A percentile compares a stretch with the other conserved stretches of the same genome.
phyloP scores from a whole-genome alignment of 2,888 invertebrate species.

The Venusia cambrica region DNA sequence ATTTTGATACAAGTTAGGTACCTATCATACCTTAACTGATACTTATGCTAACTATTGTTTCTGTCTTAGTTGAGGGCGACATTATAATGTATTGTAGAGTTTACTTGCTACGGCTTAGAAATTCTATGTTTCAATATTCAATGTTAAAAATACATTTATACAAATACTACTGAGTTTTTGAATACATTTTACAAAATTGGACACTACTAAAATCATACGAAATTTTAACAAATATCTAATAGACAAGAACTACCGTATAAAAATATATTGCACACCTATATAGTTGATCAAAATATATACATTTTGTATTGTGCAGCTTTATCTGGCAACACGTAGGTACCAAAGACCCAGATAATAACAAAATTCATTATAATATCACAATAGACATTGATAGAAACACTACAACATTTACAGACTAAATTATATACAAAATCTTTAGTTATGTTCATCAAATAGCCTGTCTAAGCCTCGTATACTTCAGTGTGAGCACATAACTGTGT shows the following conservation, averaged over 20 bases:
- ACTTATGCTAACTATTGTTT: no score
- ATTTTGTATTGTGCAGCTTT: slow-evolving; percentile 10
- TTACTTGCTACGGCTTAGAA: slow-evolving; percentile 4
- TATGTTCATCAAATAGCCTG: no score
- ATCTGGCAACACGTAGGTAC: slow-evolving; percentile 4
- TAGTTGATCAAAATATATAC: slow-evolving; percentile 16
- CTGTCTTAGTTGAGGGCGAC: no score
- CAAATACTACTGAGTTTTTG: slow-evolving; percentile 6
- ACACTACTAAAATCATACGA: slow-evolving; percentile 6
- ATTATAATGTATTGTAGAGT: no score
- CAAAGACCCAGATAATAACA: slow-evolving; percentile 10
- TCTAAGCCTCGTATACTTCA: no score
- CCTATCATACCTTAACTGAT: no score
- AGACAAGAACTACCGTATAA: slow-evolving; percentile 21
- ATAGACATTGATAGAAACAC: slow-evolving; percentile 16
- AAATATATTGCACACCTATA: slow-evolving; percentile 26
- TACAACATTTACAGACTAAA: slow-evolving; percentile 8
- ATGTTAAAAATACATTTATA: slow-evolving; percentile 9
- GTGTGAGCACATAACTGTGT: no score
- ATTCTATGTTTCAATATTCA: slow-evolving; percentile 10
- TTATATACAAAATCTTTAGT: no score
- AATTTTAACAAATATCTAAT: slow-evolving; percentile 10
- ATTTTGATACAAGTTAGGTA: slow-evolving; percentile 1
- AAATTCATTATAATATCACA: slow-evolving; percentile 28
- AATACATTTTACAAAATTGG: slow-evolving; percentile 12